phyloP scores from a whole-genome alignment of 2,113 vertebrate genomes.

The Rana temporaria region DNA sequence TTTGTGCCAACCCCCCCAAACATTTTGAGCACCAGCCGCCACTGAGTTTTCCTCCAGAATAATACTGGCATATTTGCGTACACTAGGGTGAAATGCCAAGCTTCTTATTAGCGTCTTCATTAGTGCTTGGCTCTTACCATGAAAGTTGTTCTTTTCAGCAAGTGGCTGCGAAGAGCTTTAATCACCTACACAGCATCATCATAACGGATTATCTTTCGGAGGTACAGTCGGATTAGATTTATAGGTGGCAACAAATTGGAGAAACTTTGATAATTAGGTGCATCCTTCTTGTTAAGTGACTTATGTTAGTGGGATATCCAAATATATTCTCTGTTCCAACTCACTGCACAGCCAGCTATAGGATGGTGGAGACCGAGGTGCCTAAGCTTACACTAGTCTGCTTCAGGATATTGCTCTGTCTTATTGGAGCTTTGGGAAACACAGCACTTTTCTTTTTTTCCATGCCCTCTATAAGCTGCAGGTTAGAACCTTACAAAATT shows the following conservation, averaged over 20 bases:
- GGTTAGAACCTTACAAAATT: slow-evolving; percentile 63
- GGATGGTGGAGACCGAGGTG: not conserved
- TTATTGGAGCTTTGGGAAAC: slow-evolving; percentile 30
- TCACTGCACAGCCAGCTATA: not conserved
- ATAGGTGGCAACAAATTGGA: slow-evolving; percentile 6
- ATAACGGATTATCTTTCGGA: slow-evolving; percentile 26
- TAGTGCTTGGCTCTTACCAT: not conserved
- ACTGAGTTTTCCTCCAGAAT: too few species aligned
- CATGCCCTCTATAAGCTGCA: not conserved
- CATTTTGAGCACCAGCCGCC: too few species aligned
- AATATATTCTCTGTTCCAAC: not conserved
- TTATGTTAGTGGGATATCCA: not conserved
- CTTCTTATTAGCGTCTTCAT: slow-evolving; percentile 11
- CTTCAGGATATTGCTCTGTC: slow-evolving; percentile 22
- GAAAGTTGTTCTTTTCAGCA: not conserved
- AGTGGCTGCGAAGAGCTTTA: not conserved
- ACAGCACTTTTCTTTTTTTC: not conserved
- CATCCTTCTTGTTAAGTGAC: not conserved
- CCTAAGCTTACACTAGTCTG: slow-evolving; percentile 2
- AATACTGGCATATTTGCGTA: not conserved
- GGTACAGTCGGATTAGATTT: slow-evolving; percentile 26
- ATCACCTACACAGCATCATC: not conserved
- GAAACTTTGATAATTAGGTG: not conserved
- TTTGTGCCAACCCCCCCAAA: too few species aligned
- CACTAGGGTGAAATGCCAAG: not conserved